Evolutionary conservation across 2,888 invertebrate species (phyloP).

Genomic region (Brachypalpus laphriformis): DNA sequence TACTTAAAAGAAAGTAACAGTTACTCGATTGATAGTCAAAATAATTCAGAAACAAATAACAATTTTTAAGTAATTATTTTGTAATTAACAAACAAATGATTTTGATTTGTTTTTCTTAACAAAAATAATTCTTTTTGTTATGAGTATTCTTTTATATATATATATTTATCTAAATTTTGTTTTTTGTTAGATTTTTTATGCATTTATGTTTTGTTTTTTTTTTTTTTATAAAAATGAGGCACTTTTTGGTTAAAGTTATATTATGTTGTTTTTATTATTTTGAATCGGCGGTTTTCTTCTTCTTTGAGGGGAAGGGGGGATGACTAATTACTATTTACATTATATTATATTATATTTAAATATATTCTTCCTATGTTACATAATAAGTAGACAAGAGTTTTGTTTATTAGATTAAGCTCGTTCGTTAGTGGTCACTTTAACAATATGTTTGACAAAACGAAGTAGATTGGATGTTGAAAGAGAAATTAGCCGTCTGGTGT

Average conservation of each 20-base stretch:
- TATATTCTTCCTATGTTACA: not conserved
- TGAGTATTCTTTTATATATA: slow-evolving; percentile 27
- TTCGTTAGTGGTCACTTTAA: not conserved
- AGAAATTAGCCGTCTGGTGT: too few relatives aligned
- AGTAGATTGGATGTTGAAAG: too few relatives aligned
- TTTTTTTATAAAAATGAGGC: slow-evolving; percentile 63
- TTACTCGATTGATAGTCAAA: slow-evolving; percentile 11
- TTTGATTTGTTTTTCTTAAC: slow-evolving; percentile 1
- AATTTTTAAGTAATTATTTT: slow-evolving; percentile 4
- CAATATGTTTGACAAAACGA: too few relatives aligned
- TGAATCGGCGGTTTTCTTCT: slow-evolving; percentile 8
- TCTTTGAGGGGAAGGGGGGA: not conserved
- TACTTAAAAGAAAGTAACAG: slow-evolving; percentile 61
- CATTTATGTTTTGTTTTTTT: not conserved
- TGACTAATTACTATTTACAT: slow-evolving; percentile 43
- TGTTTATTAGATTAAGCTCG: slow-evolving; percentile 3
- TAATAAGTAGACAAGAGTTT: not conserved
- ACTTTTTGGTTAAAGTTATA: slow-evolving; percentile 69
- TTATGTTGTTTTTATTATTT: slow-evolving; percentile 17
- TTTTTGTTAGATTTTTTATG: not conserved
- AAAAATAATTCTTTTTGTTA: slow-evolving; percentile 33
- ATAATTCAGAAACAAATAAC: slow-evolving; percentile 45
- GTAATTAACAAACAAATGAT: slow-evolving; percentile 16
- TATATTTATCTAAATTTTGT: slow-evolving; percentile 50
- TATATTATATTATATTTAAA: slow-evolving; percentile 18